Conservation (phyloP, 2,797 vertebrate species). For the Arrhamphus sclerolepis region DNA sequence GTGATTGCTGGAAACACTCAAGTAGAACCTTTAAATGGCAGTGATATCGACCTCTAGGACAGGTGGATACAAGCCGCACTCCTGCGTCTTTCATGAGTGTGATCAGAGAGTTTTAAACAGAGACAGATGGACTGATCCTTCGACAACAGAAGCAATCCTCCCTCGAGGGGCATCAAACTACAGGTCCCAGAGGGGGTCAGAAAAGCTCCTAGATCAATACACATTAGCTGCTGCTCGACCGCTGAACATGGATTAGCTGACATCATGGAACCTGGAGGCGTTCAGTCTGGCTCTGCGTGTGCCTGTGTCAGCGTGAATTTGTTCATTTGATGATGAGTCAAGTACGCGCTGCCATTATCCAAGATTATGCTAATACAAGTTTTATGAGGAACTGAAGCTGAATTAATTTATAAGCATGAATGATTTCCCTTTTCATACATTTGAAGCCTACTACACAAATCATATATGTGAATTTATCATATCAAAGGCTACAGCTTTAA, state of each 20-base stretch:
- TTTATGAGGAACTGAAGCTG: conserved; percentile 17
- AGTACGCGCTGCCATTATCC: conserved; percentile 25
- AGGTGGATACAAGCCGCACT: conserved; percentile 14
- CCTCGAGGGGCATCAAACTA: conserved; percentile 57
- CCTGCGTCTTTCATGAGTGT: conserved; percentile 23
- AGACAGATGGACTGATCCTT: conserved; percentile 64
- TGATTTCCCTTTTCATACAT: conserved; percentile 14
- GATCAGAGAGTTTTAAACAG: conserved; percentile 46
- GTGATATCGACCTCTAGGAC: conserved; percentile 15
- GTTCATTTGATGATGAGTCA: conserved; percentile 23
- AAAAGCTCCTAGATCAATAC: conserved; percentile 71
- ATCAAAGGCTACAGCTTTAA: no score
- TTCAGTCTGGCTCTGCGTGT: neutral
- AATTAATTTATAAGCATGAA: conserved; percentile 18
- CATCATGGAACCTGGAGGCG: conserved; percentile 45
- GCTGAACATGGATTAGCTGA: conserved; percentile 60
- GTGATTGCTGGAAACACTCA: neutral
- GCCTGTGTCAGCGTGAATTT: neutral
- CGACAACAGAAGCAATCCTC: conserved; percentile 53
- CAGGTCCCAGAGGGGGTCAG: conserved; percentile 55
- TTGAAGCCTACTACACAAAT: neutral
- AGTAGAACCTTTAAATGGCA: conserved; percentile 24
- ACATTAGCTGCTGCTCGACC: conserved; percentile 67
- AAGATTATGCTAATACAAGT: conserved; percentile 18
- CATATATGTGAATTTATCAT: no score